A percentile compares a stretch with the other conserved stretches of the same genome.
These are phyloP conservation scores for Pangasius mekongensis DNA, from an alignment of 2,797 vertebrate species.

Conservation along the genomic window DNA sequence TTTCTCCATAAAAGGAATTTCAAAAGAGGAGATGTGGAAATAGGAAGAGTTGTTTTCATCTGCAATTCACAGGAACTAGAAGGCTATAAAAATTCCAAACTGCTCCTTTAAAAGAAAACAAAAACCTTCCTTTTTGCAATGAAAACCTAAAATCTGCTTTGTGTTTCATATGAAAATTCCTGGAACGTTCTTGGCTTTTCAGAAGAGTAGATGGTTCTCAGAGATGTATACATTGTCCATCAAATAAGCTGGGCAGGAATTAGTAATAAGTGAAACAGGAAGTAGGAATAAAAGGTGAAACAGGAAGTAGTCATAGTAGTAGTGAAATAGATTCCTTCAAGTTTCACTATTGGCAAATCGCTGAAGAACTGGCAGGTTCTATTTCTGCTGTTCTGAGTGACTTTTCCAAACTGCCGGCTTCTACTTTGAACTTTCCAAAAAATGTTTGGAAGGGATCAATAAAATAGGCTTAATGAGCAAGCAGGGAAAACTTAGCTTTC, in stretches of 20 bases:
- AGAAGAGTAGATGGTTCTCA: not conserved
- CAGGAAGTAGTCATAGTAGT: not conserved
- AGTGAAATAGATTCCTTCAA: not conserved
- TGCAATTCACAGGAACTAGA: not conserved
- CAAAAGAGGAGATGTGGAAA: not conserved
- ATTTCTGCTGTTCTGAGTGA: not conserved
- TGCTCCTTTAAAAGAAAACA: not conserved
- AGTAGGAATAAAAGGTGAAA: not conserved
- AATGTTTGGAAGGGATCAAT: not conserved
- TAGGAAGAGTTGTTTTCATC: not conserved
- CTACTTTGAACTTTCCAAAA: conserved; percentile 7
- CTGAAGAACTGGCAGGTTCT: too few species aligned
- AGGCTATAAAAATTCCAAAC: not conserved
- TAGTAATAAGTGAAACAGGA: not conserved
- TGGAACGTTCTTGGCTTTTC: not conserved
- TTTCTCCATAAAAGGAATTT: not conserved
- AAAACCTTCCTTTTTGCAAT: not conserved
- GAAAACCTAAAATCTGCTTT: not conserved
- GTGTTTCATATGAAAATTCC: not conserved
- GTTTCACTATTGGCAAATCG: not conserved
- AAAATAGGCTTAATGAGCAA: not conserved
- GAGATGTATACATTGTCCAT: not conserved
- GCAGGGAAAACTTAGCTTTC: not conserved
- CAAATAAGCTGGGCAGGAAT: not conserved
- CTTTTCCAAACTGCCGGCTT: not conserved